Percentiles rank a stretch among this genome's conserved stretches.
phyloP scores from a whole-genome alignment of 2,113 vertebrate species.

The Pontoporia blainvillei region DNA sequence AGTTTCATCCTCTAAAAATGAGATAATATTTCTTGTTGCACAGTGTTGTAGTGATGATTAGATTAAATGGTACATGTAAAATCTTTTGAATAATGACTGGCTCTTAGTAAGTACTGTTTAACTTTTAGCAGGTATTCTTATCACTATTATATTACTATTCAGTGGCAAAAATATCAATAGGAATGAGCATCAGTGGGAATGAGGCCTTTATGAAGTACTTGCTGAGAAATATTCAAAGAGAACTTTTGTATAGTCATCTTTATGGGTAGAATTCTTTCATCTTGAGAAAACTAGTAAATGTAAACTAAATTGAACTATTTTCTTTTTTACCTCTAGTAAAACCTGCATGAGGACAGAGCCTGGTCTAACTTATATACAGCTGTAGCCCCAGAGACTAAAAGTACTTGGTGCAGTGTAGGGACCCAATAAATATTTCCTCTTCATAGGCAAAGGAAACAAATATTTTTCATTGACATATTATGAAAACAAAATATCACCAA shows the following conservation, averaged over 20 bases:
- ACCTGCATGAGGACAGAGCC: background rate
- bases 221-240: background rate
- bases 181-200: background rate
- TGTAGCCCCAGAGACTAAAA: background rate
- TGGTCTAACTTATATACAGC: background rate
- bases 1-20: background rate
- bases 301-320: background rate
- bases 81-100: background rate
- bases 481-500: slow-evolving; percentile 14
- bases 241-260: background rate
- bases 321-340: background rate
- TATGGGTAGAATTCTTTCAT: background rate
- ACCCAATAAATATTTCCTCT: background rate
- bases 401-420: background rate
- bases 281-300: background rate
- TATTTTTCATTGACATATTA: background rate
- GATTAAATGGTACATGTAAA: background rate
- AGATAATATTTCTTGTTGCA: background rate
- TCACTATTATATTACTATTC: background rate
- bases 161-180: background rate
- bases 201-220: background rate
- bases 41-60: background rate
- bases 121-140: background rate
- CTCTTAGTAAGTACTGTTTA: background rate
- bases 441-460: background rate